Evolutionary conservation across 2,888 invertebrate species (phyloP).

Genomic region (Bombyx huttoni): DNA sequence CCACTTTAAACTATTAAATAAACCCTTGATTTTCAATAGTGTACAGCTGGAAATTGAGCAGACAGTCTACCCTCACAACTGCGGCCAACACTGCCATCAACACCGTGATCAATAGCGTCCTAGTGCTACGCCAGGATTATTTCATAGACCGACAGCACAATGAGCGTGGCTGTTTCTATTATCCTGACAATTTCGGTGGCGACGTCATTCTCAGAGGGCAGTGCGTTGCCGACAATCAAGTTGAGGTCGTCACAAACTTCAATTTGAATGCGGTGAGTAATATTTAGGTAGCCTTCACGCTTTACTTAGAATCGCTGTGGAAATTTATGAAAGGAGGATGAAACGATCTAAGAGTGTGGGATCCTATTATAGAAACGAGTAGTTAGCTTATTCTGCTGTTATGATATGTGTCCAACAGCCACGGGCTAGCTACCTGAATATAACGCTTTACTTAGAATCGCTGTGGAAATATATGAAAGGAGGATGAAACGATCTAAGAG

Average conservation of each 20-base stretch:
- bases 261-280: conserved; percentile 25
- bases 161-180: conserved; percentile 44
- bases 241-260: conserved; percentile 28
- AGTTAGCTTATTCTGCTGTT: too few species aligned
- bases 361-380: too few species aligned
- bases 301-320: too few species aligned
- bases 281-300: too few species aligned
- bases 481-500: too few species aligned
- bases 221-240: conserved; percentile 24
- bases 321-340: too few species aligned
- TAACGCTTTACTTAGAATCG: too few species aligned
- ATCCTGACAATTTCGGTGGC: conserved; percentile 48
- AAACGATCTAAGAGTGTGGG: too few species aligned
- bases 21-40: conserved; percentile 19
- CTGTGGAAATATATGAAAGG: too few species aligned
- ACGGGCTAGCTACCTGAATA: too few species aligned
- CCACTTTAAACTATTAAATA: too few species aligned
- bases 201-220: conserved; percentile 38
- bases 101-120: conserved; percentile 20
- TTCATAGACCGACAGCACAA: conserved; percentile 30
- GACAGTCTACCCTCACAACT: conserved; percentile 17
- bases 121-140: conserved; percentile 36
- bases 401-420: too few species aligned
- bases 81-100: conserved; percentile 20
- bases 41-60: conserved; percentile 46